A percentile compares a stretch with the other conserved stretches of the same genome.
Conservation (phyloP, 2,888 invertebrate genomes). For the Xestia xanthographa region DNA sequence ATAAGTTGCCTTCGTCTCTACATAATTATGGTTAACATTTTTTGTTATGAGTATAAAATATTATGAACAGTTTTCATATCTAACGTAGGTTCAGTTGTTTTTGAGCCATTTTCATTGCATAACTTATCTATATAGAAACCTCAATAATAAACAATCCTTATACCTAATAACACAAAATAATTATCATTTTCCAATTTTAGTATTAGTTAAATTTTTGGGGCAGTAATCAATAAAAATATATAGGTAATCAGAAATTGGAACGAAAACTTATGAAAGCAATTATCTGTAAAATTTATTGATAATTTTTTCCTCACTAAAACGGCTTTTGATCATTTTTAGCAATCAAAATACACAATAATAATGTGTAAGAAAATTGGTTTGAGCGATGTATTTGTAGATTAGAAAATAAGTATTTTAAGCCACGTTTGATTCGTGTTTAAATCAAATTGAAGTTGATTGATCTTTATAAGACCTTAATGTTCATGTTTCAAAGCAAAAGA, state of each 20-base stretch:
- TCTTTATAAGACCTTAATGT: neutral
- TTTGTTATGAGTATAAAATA: neutral
- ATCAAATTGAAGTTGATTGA: slow-evolving; percentile 3
- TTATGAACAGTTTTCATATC: neutral
- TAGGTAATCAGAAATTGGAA: slow-evolving; percentile 45
- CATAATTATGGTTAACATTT: neutral
- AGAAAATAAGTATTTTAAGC: neutral
- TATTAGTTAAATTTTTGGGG: slow-evolving; percentile 31
- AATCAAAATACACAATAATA: slow-evolving; percentile 16
- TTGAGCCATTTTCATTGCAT: too few relatives aligned
- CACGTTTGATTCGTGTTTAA: neutral
- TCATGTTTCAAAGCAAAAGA: too few relatives aligned
- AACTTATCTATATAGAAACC: too few relatives aligned
- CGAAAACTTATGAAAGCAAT: slow-evolving; percentile 56
- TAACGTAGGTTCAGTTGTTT: neutral
- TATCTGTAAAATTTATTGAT: slow-evolving; percentile 38
- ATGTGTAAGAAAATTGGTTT: slow-evolving; percentile 3
- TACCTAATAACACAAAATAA: neutral
- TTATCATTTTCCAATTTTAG: neutral
- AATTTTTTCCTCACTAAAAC: slow-evolving; percentile 12
- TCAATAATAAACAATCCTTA: neutral
- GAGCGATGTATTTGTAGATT: neutral
- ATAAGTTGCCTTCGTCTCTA: neutral
- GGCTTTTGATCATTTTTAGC: slow-evolving; percentile 37
- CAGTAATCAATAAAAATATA: slow-evolving; percentile 52